phyloP scores from a whole-genome alignment of 2,113 vertebrate genomes.

The Aptenodytes forsteri region DNA sequence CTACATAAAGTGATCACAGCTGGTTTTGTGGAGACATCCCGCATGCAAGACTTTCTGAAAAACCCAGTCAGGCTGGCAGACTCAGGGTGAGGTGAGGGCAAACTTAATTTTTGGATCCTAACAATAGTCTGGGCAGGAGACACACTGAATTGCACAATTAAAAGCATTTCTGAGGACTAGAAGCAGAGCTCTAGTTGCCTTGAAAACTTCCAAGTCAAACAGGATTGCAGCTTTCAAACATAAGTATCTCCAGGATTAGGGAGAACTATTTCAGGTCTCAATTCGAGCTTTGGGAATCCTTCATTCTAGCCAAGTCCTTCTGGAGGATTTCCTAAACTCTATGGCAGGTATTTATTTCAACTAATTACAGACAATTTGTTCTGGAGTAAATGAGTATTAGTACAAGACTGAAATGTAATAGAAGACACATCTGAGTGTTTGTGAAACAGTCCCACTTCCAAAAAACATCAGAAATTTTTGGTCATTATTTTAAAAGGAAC shows the following conservation, averaged over 20 bases:
- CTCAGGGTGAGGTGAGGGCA: background rate
- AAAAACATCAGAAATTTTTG: background rate
- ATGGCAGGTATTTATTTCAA: slow-evolving; percentile 41
- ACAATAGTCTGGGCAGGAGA: background rate
- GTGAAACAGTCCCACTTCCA: background rate
- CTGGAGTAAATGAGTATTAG: slow-evolving; percentile 21
- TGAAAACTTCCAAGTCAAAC: background rate
- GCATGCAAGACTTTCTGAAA: background rate
- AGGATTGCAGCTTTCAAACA: background rate
- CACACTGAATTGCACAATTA: background rate
- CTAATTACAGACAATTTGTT: slow-evolving; percentile 52
- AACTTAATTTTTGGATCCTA: background rate
- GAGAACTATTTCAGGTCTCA: background rate
- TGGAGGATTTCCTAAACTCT: slow-evolving; percentile 38
- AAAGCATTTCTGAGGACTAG: background rate
- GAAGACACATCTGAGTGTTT: background rate
- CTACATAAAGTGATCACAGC: background rate
- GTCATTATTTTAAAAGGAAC: background rate
- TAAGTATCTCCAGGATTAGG: background rate
- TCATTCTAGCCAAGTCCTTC: slow-evolving; percentile 13
- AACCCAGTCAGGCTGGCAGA: background rate
- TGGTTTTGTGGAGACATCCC: background rate
- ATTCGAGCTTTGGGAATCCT: background rate
- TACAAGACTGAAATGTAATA: background rate
- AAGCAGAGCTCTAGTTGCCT: background rate